Evolutionary conservation across 2,888 invertebrate species (phyloP).

Genomic region (Dynastes grantii): DNA sequence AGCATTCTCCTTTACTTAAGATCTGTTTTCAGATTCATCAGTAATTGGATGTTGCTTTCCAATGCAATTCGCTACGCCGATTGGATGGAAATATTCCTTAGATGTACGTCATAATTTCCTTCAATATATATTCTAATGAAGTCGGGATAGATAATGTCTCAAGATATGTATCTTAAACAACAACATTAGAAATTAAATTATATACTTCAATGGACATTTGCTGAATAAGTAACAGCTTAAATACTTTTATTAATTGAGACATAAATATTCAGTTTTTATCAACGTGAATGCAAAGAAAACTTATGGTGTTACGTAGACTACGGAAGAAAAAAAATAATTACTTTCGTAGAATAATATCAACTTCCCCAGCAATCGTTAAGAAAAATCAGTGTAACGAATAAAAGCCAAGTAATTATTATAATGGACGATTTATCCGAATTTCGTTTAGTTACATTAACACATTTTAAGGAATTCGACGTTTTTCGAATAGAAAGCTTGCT

Average conservation of each 20-base stretch:
- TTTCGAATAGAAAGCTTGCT: conserved; percentile 12
- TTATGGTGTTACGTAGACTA: not conserved
- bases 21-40: too few species aligned
- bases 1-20: too few species aligned
- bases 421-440: conserved; percentile 16
- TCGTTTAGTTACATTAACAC: conserved; percentile 15
- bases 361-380: not conserved
- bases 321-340: conserved; percentile 16
- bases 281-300: conserved; percentile 8
- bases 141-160: not conserved
- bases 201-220: not conserved
- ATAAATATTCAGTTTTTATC: conserved; percentile 24
- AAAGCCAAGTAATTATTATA: conserved; percentile 26
- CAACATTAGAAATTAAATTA: conserved; percentile 8
- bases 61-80: too few species aligned
- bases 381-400: not conserved
- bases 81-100: too few species aligned
- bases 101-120: not conserved
- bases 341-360: not conserved
- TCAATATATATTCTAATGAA: not conserved
- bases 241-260: conserved; percentile 33
- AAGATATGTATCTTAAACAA: conserved; percentile 11
- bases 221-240: conserved; percentile 1
- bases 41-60: too few species aligned
- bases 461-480: conserved; percentile 20